A percentile compares a stretch with the other conserved stretches of the same genome.
Conservation (phyloP, 1,140 invertebrate species). For the Drosophila pandora region DNA sequence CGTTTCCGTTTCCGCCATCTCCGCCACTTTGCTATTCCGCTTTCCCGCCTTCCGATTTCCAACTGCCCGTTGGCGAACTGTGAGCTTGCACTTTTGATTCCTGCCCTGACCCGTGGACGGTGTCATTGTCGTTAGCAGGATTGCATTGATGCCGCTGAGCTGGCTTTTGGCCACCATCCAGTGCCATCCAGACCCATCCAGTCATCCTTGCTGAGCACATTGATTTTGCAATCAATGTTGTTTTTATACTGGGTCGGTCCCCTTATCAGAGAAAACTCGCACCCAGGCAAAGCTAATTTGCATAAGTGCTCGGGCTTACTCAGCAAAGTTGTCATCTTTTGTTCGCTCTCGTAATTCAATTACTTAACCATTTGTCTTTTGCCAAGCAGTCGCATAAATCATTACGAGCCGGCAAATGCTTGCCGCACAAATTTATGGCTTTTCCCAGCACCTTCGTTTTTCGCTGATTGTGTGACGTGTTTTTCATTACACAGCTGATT, state of each 20-base stretch:
- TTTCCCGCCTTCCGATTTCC: conserved; percentile 4
- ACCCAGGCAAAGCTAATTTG: conserved; percentile 55
- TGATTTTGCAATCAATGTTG: conserved; percentile 76
- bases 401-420: conserved; percentile 44
- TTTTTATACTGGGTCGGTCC: conserved; percentile 22
- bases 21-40: conserved; percentile 12
- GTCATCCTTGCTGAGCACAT: conserved; percentile 49
- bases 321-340: conserved; percentile 68
- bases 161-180: conserved; percentile 53
- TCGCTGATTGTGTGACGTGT: conserved; percentile 56
- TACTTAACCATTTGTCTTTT: conserved; percentile 77
- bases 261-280: conserved; percentile 44
- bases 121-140: conserved; percentile 19
- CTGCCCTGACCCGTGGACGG: conserved; percentile 26
- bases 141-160: conserved; percentile 44
- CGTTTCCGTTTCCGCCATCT: conserved; percentile 48
- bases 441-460: conserved; percentile 15
- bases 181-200: conserved; percentile 8
- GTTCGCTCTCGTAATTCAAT: conserved; percentile 72
- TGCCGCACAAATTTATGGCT: conserved; percentile 64
- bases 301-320: conserved; percentile 72
- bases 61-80: conserved; percentile 51
- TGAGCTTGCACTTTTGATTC: conserved; percentile 56
- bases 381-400: conserved; percentile 65
- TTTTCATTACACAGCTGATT: conserved; percentile 76